phyloP scores from a whole-genome alignment of 2,888 invertebrate species.

The Abscondita cerata region DNA sequence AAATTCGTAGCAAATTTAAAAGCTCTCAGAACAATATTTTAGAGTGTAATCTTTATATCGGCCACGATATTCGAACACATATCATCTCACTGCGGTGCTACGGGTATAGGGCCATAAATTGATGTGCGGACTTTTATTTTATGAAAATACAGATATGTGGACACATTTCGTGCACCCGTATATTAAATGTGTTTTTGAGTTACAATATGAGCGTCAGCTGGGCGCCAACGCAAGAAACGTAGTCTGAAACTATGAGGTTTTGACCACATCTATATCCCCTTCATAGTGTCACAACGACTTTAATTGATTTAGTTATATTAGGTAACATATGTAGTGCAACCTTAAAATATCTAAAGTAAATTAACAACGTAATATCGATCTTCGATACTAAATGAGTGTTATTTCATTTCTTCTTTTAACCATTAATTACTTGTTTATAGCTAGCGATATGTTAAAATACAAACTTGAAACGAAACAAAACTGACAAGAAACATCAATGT shows the following conservation, averaged over 20 bases:
- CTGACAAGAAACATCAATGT: background rate
- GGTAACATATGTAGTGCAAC: background rate
- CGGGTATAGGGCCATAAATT: slow-evolving; percentile 45
- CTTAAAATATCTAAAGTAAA: background rate
- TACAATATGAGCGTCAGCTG: slow-evolving; percentile 50
- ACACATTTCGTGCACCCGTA: slow-evolving; percentile 48
- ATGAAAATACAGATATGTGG: slow-evolving; percentile 53
- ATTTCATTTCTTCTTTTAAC: too few species aligned
- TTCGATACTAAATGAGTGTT: too few species aligned
- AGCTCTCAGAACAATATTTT: slow-evolving; percentile 31
- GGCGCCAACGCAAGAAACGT: slow-evolving; percentile 29
- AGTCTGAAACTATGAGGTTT: slow-evolving; percentile 20
- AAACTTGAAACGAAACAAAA: background rate
- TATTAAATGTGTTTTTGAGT: slow-evolving; percentile 51
- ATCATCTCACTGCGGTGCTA: slow-evolving; percentile 35
- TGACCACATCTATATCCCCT: slow-evolving; percentile 42
- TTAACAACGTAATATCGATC: too few species aligned
- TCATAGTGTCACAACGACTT: slow-evolving; percentile 35
- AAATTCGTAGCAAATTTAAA: slow-evolving; percentile 29
- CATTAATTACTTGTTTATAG: too few species aligned
- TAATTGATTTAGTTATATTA: slow-evolving; percentile 9
- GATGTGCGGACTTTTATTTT: slow-evolving; percentile 51
- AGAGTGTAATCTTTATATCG: slow-evolving; percentile 35
- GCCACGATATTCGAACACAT: slow-evolving; percentile 36
- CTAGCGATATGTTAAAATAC: too few species aligned